Evolutionary conservation across 2,797 vertebrate genomes (phyloP).

Genomic region (Crocodylus rhombifer): DNA sequence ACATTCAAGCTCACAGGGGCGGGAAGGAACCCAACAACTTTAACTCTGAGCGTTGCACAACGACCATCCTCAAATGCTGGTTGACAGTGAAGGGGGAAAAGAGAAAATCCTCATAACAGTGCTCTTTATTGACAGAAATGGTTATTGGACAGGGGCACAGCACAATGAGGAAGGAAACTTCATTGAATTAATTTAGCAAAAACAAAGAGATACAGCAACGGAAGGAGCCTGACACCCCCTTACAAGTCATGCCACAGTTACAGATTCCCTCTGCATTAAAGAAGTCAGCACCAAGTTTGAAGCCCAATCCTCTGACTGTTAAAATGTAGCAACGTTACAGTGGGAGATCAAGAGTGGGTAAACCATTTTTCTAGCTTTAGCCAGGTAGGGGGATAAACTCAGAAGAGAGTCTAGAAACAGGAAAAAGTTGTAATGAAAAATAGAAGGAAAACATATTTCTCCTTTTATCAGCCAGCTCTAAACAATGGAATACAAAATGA

Average conservation of each 20-base stretch:
- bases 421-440: background rate
- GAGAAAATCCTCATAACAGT: background rate
- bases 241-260: background rate
- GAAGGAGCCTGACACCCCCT: background rate
- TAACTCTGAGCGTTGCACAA: background rate
- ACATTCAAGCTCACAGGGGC: background rate
- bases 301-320: background rate
- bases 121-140: background rate
- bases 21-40: background rate
- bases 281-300: background rate
- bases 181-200: background rate
- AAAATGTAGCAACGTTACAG: background rate
- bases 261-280: background rate
- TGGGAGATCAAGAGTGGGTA: background rate
- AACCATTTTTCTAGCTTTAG: background rate
- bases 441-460: background rate
- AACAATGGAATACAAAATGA: background rate
- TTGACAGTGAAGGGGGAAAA: background rate
- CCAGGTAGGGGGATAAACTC: background rate
- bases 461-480: background rate
- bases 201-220: background rate
- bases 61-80: background rate
- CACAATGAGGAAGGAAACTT: background rate
- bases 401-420: background rate
- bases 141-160: background rate